Percentiles rank a stretch among this genome's conserved stretches.
Evolutionary conservation across 2,797 vertebrate genomes (phyloP).

Genomic region (Crocidura indochinensis): DNA sequence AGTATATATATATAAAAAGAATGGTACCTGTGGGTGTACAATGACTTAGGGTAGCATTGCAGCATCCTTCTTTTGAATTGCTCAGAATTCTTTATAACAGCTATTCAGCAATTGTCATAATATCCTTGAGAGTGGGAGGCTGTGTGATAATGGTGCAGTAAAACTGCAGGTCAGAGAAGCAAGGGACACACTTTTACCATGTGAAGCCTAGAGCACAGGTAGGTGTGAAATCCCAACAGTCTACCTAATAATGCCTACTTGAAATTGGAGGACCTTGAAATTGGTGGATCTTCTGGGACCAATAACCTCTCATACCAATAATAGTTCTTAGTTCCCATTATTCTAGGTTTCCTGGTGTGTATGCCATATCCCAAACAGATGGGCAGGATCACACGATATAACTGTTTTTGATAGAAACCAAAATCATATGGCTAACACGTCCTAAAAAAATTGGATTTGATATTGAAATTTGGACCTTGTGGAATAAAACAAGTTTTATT

Average conservation of each 20-base stretch:
- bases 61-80: constrained; percentile 60
- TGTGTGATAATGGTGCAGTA: neutral
- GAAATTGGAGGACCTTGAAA: neutral
- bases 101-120: constrained; percentile 63
- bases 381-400: constrained; percentile 74
- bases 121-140: constrained; percentile 49
- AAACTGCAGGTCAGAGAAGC: constrained; percentile 30
- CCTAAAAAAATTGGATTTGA: constrained; percentile 66
- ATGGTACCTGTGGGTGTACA: constrained; percentile 47
- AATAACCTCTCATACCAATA: constrained; percentile 19
- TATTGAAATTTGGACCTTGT: constrained; percentile 69
- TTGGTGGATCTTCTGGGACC: constrained; percentile 23
- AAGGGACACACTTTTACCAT: neutral
- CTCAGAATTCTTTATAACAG: constrained; percentile 51
- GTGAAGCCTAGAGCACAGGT: neutral
- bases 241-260: neutral
- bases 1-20: neutral
- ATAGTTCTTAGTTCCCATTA: constrained; percentile 14
- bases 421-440: constrained; percentile 74
- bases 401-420: constrained; percentile 64
- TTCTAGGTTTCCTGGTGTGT: constrained; percentile 49
- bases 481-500: constrained; percentile 27
- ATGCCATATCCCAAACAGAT: constrained; percentile 73
- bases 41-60: constrained; percentile 50
- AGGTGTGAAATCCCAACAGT: neutral